Percentiles rank a stretch among this genome's conserved stretches.
Evolutionary conservation across 2,888 invertebrate species (phyloP).

Genomic region (Tigriopus californicus): DNA sequence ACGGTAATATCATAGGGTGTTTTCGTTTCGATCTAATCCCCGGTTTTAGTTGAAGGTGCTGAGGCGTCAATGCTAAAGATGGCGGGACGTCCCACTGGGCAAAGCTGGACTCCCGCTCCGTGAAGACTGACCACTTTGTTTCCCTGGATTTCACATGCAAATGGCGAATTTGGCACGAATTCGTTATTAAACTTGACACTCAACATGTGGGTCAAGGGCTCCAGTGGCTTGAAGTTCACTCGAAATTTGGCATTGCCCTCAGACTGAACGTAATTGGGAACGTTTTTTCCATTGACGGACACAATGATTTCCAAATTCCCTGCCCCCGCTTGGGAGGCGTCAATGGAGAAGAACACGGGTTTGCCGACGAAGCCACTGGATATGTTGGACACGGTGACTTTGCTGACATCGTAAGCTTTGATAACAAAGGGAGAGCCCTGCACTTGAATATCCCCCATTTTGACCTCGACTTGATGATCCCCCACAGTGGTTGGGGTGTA

Average conservation of each 20-base stretch:
- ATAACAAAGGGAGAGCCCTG: constrained; percentile 88
- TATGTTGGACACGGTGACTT: constrained; percentile 86
- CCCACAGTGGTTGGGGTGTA: constrained; percentile 75
- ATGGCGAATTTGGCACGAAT: constrained; percentile 66
- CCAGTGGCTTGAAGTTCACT: constrained; percentile 88
- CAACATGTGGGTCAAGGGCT: constrained; percentile 71
- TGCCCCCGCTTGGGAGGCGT: constrained; percentile 50
- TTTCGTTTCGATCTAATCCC: not conserved
- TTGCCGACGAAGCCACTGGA: constrained; percentile 74
- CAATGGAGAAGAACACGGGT: constrained; percentile 75
- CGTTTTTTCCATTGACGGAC: constrained; percentile 84
- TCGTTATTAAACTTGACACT: constrained; percentile 63
- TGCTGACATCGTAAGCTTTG: constrained; percentile 84
- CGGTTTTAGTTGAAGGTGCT: not conserved
- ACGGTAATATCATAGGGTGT: constrained; percentile 35
- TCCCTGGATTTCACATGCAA: constrained; percentile 62
- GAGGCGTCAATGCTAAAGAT: constrained; percentile 37
- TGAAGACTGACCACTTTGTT: constrained; percentile 42
- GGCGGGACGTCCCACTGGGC: constrained; percentile 45
- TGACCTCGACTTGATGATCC: constrained; percentile 75
- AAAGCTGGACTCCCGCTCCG: constrained; percentile 47
- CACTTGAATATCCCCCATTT: constrained; percentile 50
- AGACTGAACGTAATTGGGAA: constrained; percentile 91
- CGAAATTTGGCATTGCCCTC: constrained; percentile 88
- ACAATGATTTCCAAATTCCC: constrained; percentile 95